These are phyloP conservation scores for Narcine bancroftii DNA, from an alignment of 2,113 vertebrate genomes.

Conservation along the genomic window DNA sequence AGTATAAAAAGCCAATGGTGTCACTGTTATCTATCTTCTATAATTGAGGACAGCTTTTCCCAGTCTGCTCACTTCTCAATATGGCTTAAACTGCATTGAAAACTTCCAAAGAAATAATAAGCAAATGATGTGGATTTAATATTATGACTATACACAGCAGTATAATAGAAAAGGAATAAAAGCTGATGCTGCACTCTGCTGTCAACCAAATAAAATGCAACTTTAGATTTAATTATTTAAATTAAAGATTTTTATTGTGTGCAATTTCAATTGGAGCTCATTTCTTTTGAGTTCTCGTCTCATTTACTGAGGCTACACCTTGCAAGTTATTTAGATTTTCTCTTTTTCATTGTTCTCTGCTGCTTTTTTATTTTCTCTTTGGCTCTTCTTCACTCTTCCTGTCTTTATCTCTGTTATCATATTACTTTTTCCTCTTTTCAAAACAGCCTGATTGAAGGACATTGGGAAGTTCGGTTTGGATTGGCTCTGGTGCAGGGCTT, in stretches of 20 bases:
- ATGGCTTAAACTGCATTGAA: neutral
- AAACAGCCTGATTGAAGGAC: neutral
- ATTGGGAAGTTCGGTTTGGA: neutral
- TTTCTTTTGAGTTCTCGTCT: neutral
- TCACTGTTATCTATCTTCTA: neutral
- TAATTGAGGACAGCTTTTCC: neutral
- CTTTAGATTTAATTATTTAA: too few species aligned
- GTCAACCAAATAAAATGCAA: conserved; percentile 9
- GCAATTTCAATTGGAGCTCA: neutral
- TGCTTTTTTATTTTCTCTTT: neutral
- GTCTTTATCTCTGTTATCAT: neutral
- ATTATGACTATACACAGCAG: too few species aligned
- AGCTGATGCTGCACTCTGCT: conserved; percentile 16
- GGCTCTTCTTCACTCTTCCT: neutral
- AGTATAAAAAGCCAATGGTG: neutral
- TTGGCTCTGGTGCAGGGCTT: neutral
- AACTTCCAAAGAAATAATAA: neutral
- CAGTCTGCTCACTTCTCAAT: neutral
- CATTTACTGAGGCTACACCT: neutral
- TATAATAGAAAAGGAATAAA: neutral
- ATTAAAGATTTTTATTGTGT: neutral
- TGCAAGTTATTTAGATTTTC: neutral
- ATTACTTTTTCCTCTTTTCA: neutral
- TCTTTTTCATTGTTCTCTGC: neutral
- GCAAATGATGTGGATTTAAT: neutral